phyloP scores from a whole-genome alignment of 2,113 vertebrate species.

The Dendropsophus ebraccatus region DNA sequence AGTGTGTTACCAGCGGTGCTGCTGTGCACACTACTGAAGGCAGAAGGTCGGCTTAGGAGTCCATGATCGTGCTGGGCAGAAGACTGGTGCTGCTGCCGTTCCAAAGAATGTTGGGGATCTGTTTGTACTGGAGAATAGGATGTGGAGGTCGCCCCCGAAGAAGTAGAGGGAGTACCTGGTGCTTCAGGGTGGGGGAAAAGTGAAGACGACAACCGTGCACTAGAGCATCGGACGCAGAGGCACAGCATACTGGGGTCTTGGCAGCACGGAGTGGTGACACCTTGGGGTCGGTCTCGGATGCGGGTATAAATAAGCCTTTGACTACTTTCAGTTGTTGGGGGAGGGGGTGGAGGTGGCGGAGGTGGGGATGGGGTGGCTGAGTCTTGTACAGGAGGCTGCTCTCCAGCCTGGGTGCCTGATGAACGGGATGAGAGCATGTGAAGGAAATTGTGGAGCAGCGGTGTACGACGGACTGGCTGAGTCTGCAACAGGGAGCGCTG shows the following conservation, averaged over 20 bases:
- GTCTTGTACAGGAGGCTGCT: conserved; percentile 83
- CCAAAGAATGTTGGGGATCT: conserved; percentile 82
- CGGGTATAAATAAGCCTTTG: conserved; percentile 72
- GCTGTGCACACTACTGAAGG: conserved; percentile 96
- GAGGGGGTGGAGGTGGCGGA: conserved; percentile 74
- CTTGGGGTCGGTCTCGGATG: conserved; percentile 82
- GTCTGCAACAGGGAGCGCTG: conserved; percentile 93
- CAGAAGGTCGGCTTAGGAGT: conserved; percentile 85
- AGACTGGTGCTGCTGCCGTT: conserved; percentile 71
- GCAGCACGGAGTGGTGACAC: conserved; percentile 87
- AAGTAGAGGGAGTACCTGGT: conserved; percentile 71
- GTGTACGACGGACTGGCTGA: conserved; percentile 94
- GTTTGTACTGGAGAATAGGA: conserved; percentile 92
- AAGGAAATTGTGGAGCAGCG: conserved; percentile 98
- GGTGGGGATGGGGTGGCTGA: conserved; percentile 80
- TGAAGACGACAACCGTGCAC: conserved; percentile 80
- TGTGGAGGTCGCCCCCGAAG: conserved; percentile 81
- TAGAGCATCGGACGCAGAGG: conserved; percentile 91
- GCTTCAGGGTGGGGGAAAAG: conserved; percentile 78
- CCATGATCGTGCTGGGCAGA: conserved; percentile 81
- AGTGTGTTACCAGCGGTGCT: conserved; percentile 84
- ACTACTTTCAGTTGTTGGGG: conserved; percentile 77
- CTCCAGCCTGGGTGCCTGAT: conserved; percentile 84
- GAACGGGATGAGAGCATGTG: conserved; percentile 97
- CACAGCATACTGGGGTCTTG: conserved; percentile 96